Evolutionary conservation across 2,113 vertebrate genomes (phyloP), one percentile per base, ranked within the genome.

Genomic region (Myocastor coypus): DNA sequence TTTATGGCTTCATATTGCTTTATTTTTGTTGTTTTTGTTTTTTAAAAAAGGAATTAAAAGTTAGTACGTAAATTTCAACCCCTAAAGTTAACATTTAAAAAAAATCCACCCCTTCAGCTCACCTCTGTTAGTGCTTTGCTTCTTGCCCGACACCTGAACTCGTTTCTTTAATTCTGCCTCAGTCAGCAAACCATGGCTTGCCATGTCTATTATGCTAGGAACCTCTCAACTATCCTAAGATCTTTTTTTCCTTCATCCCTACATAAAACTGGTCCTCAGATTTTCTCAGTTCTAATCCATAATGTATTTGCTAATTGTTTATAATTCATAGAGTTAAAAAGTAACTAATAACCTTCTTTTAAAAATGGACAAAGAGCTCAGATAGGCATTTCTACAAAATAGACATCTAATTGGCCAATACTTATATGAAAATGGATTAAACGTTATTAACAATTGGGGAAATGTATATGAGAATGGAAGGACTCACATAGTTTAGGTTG

Each of bases 61-160:
- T 46, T 19, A 88, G 55, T 52, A 83, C 71, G 93, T 78, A 91
- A 91, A 80, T 83, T 87, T 13, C 37, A 93, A 30, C n/a, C 34
- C 13, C 28, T 92, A 40, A 59, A 64, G 10, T n/a, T 64, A 17
- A 57, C 34, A 20, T 32, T 63, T 82, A 0, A 0, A 28, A 52
- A 73, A 73, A 92, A 86, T 89, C 3, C 34, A 22, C 12, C n/a
- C 24, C 14, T 80, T 80, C 12, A 32, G 57, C 30, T 85, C 34
- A 52, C 2, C n/a, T 50, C 11, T 68, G 89, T 92, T 14, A 42
- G 61, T 68, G 10, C 32, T 52, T 80, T 34, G 32, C 3, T 80
- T 52, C 7, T 34, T 89, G 4, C 55, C 55, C 16, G 5, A 22
- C 7, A n/a, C 4, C 8, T 17, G 73, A 42, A 55, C 2, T 4